Base-by-base conservation (phyloP, 2,888 invertebrate species). In the Pterostichus niger region DNA sequence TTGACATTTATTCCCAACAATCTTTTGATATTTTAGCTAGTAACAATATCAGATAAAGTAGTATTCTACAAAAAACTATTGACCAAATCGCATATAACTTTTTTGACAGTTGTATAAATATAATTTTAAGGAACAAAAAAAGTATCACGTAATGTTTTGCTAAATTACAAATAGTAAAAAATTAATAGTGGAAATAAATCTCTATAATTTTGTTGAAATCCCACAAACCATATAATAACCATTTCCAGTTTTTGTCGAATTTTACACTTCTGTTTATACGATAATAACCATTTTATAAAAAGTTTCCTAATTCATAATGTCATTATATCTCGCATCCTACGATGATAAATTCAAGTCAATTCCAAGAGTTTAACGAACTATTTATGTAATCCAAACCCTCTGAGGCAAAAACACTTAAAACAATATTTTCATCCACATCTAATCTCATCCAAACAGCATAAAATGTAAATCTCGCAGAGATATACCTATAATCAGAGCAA, bases 401-500 rank as follows among this genome's bases (percentile, higher is more conserved):
- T 44, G 15, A 71, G 68, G 68, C 68, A 71, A 71, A 24, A 56
- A 71, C 68, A 71, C 68, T 71, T 71, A 71, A 71, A 71, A 71
- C 46, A 71, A 71, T 71, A 71, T 71, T 71, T 71, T 71, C 68
- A 40, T 9, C 17, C 17, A 17, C 49, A 10, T 15, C 17, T 56
- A 56, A 56, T 56, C 56, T 56, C 56, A 11, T 56, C 15, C 17
- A 13, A 56, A 56, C 44, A 44, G 68, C 68, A 40, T 44, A 33
- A 71, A 44, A 71, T 71, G 68, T 71, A 71, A 71, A 71, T 71
- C 40, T 7, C 13, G 44, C 68, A 44, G 68, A 71, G 68, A 71
- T 71, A 40, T 40, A 71, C 13, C 46, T 81, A 73, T 81, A 81
- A 81, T 81, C 81, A 81, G 40, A 73, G 49, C 73, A 68, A 71